Conservation (phyloP, 2,113 vertebrate species). For the Scophthalmus maximus region DNA sequence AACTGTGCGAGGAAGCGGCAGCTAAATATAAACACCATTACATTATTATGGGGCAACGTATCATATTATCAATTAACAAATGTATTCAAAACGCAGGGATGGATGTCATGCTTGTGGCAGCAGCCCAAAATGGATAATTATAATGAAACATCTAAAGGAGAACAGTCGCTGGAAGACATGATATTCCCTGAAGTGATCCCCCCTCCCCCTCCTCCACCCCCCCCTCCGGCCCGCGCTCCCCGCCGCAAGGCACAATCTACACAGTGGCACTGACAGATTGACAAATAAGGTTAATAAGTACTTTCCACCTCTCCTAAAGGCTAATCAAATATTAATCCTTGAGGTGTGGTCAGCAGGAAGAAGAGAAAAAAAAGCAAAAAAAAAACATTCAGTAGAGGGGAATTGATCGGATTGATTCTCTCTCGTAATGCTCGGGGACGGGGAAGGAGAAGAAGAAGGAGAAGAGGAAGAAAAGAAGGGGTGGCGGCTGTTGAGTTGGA, state of each 20-base stretch:
- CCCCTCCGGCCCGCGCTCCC: conserved; percentile 44
- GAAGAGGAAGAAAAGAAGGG: neutral
- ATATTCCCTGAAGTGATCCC: conserved; percentile 76
- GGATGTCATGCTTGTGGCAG: conserved; percentile 72
- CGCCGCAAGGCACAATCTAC: conserved; percentile 82
- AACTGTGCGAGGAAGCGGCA: conserved; percentile 44
- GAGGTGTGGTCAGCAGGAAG: conserved; percentile 97
- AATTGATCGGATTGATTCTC: conserved; percentile 94
- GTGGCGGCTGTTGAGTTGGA: conserved; percentile 34
- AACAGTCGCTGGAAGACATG: conserved; percentile 69
- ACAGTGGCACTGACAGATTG: conserved; percentile 91
- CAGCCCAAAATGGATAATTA: conserved; percentile 80
- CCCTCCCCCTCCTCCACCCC: conserved; percentile 14
- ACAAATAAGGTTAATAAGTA: conserved; percentile 98
- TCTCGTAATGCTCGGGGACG: conserved; percentile 78
- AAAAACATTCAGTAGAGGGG: conserved; percentile 89
- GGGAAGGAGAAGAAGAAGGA: conserved; percentile 12
- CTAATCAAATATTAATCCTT: conserved; percentile 99
- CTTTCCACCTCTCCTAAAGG: conserved; percentile 93
- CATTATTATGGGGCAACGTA: conserved; percentile 39
- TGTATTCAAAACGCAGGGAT: conserved; percentile 68
- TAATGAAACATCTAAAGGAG: conserved; percentile 76
- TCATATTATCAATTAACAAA: conserved; percentile 76
- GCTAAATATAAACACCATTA: conserved; percentile 63
- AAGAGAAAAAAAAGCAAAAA: conserved; percentile 87